Evolutionary conservation across 2,113 vertebrate genomes (phyloP).

Genomic region (Abramis brama): DNA sequence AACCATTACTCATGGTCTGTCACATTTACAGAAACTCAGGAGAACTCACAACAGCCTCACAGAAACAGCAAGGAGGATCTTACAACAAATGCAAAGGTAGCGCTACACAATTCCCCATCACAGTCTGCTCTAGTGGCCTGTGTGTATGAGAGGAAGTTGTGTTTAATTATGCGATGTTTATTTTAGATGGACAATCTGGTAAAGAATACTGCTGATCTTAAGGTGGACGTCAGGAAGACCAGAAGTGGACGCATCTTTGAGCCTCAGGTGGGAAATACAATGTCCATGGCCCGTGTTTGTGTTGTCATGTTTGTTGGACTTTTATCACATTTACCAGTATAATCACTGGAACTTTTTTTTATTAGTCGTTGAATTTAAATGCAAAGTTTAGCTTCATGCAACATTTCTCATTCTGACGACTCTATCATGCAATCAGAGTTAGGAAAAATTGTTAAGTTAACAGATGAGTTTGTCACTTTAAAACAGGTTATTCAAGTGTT

Average conservation of each 20-base stretch:
- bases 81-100: constrained; percentile 37
- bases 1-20: constrained; percentile 1
- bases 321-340: neutral
- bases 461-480: neutral
- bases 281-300: neutral
- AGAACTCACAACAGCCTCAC: constrained; percentile 54
- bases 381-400: neutral
- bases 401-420: neutral
- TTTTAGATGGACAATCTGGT: constrained; percentile 75
- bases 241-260: constrained; percentile 79
- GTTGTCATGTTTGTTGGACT: neutral
- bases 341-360: neutral
- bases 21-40: constrained; percentile 36
- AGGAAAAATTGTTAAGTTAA: neutral
- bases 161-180: neutral
- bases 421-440: neutral
- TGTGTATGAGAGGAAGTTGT: neutral
- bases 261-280: constrained; percentile 53
- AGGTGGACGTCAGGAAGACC: constrained; percentile 79
- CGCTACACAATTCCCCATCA: constrained; percentile 48
- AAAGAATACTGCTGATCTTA: constrained; percentile 75
- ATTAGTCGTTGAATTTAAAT: neutral
- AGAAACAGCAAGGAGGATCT: constrained; percentile 5
- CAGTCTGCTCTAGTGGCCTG: neutral
- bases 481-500: neutral